A percentile compares a stretch with the other conserved stretches of the same genome.
Conservation (phyloP, 2,888 invertebrate genomes). For the Scaptomyza caliginosa region DNA sequence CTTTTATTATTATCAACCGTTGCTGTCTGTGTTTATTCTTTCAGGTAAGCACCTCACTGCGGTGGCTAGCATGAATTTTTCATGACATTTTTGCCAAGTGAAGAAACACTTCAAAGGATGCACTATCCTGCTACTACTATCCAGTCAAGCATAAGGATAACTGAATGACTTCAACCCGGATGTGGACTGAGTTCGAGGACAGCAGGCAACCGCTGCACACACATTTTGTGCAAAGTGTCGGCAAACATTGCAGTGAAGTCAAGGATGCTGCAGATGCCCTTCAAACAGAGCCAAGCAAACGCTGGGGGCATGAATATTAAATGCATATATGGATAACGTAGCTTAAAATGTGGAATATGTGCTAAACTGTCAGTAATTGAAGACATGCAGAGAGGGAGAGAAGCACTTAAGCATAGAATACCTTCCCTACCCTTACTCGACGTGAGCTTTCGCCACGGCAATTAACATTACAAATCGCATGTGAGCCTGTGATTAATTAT, state of each 20-base stretch:
- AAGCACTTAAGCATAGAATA: conserved; percentile 61
- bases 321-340: conserved; percentile 37
- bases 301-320: conserved; percentile 52
- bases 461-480: conserved; percentile 82
- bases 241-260: conserved; percentile 54
- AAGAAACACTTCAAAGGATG: conserved; percentile 54
- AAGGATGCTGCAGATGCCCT: conserved; percentile 32
- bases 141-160: conserved; percentile 43
- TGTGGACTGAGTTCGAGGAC: neutral
- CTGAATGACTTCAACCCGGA: conserved; percentile 10
- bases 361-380: conserved; percentile 77
- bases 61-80: conserved; percentile 78
- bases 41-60: conserved; percentile 49
- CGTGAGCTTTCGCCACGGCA: conserved; percentile 75
- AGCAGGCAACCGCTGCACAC: conserved; percentile 27
- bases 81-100: conserved; percentile 67
- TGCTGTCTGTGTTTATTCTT: conserved; percentile 32
- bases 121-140: conserved; percentile 14
- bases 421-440: conserved; percentile 28
- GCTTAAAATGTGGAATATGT: conserved; percentile 52
- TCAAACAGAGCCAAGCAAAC: neutral
- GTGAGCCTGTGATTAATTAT: conserved; percentile 82
- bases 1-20: conserved; percentile 6
- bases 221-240: conserved; percentile 41
- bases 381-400: conserved; percentile 53